Conservation (phyloP, 2,113 vertebrate species). For the Chaetodon auriga region DNA sequence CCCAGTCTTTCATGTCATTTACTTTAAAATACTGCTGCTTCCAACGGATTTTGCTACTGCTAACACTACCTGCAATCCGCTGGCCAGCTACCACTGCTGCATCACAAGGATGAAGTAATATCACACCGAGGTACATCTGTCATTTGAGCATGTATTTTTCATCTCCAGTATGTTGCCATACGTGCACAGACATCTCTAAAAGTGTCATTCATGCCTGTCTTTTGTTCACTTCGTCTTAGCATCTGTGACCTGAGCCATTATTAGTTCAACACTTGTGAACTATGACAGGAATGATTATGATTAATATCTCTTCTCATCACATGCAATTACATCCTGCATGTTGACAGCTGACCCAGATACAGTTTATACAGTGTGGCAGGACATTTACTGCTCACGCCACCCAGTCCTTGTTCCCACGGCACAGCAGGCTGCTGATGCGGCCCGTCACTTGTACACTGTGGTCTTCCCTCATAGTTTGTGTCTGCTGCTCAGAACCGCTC, state of each 20-base stretch:
- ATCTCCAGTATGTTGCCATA: neutral
- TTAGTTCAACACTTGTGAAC: neutral
- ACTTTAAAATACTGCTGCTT: conserved; percentile 2
- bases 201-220: neutral
- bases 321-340: conserved; percentile 10
- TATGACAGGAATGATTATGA: conserved; percentile 15
- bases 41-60: neutral
- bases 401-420: conserved; percentile 44
- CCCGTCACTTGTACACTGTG: neutral
- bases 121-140: neutral
- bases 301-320: conserved; percentile 13
- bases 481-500: neutral
- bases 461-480: neutral
- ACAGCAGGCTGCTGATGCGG: conserved; percentile 3
- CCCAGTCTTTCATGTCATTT: neutral
- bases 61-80: neutral
- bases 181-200: neutral
- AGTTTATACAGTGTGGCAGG: neutral
- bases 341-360: conserved; percentile 28
- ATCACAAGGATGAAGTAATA: neutral
- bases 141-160: neutral
- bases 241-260: neutral
- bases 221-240: neutral
- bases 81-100: neutral
- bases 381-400: conserved; percentile 4